Evolutionary conservation across 2,113 vertebrate species (phyloP).

Genomic region (Tachysurus fulvidraco): DNA sequence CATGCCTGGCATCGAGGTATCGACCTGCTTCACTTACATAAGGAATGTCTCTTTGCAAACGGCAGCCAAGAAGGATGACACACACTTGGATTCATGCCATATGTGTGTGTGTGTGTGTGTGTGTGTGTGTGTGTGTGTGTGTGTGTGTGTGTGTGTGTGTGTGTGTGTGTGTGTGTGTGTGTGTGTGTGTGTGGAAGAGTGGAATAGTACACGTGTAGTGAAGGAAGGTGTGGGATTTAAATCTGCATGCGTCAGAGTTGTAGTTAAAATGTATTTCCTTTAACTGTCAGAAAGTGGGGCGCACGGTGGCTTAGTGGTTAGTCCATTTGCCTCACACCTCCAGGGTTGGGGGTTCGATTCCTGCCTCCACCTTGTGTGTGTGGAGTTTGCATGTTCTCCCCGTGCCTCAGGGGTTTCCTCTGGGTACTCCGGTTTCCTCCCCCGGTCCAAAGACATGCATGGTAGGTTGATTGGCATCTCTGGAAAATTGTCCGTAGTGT

Average conservation of each 20-base stretch:
- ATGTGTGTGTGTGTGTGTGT: not conserved
- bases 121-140: no score
- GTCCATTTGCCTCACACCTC: no score
- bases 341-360: no score
- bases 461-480: no score
- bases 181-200: not conserved
- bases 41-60: conserved; percentile 62
- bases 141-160: not conserved
- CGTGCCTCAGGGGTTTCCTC: no score
- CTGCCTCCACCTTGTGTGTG: no score
- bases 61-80: conserved; percentile 49
- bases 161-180: no score
- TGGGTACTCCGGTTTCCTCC: no score
- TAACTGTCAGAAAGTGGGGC: not conserved
- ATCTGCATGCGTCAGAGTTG: not conserved
- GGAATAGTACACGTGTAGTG: not conserved
- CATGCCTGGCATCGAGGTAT: conserved; percentile 57
- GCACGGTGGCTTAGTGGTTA: no score
- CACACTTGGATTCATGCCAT: conserved; percentile 18
- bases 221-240: not conserved
- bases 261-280: not conserved
- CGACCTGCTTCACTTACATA: conserved; percentile 56
- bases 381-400: no score
- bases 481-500: no score
- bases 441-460: no score